Percentiles rank a stretch among this genome's conserved stretches.
phyloP scores from a whole-genome alignment of 2,888 invertebrate species.

The Trichopria drosophilae region DNA sequence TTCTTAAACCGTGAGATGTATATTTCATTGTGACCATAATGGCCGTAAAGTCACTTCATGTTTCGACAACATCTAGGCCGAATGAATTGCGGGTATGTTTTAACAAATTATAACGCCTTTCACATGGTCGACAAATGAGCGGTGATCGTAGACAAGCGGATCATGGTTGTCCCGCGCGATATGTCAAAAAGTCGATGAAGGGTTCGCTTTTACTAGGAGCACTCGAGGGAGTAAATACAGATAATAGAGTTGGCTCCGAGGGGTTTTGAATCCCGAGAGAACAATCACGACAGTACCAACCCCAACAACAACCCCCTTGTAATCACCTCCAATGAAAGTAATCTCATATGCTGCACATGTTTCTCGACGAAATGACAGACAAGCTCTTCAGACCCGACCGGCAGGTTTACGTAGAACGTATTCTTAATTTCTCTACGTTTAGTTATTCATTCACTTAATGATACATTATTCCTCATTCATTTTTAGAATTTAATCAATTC shows the following conservation, averaged over 20 bases:
- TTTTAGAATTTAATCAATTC: constrained; percentile 2
- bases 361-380: constrained; percentile 26
- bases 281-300: constrained; percentile 44
- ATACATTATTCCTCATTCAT: neutral
- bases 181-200: no score
- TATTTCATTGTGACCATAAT: neutral
- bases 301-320: constrained; percentile 40
- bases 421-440: neutral
- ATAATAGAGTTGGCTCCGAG: constrained; percentile 48
- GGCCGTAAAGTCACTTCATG: neutral
- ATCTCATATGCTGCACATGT: constrained; percentile 46
- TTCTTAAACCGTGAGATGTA: neutral
- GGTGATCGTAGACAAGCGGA: no score
- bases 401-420: neutral
- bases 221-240: constrained; percentile 44
- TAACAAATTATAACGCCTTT: no score
- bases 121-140: no score
- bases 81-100: no score
- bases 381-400: neutral
- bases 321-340: constrained; percentile 51
- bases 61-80: constrained; percentile 22
- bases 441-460: neutral
- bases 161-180: no score
- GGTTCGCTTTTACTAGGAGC: no score
- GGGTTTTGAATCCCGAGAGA: constrained; percentile 45